Evolutionary conservation across 2,797 vertebrate genomes (phyloP).

Genomic region (Acanthurus leucopareius): DNA sequence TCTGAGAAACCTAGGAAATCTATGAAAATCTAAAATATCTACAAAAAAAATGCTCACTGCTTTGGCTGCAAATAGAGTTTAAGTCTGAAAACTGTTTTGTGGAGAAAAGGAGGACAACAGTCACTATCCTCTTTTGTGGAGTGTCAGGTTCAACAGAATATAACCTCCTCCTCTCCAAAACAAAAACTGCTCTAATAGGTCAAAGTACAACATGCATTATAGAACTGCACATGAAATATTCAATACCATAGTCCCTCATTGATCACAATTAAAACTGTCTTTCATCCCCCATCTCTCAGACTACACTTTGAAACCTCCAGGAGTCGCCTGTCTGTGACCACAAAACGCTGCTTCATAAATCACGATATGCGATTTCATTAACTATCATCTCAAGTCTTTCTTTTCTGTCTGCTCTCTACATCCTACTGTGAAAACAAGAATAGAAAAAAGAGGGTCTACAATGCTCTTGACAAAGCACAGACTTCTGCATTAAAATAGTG

Average conservation of each 20-base stretch:
- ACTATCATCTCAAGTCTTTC: constrained; percentile 12
- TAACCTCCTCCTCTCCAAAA: constrained; percentile 10
- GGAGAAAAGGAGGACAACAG: not conserved
- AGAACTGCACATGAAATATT: constrained; percentile 32
- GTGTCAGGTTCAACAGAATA: not conserved
- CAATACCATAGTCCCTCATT: constrained; percentile 23
- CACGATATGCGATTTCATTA: constrained; percentile 50
- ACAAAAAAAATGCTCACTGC: not conserved
- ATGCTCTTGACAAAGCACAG: constrained; percentile 1
- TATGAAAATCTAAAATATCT: not conserved
- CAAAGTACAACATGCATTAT: constrained; percentile 39
- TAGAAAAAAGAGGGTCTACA: not conserved
- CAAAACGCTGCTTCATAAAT: constrained; percentile 50
- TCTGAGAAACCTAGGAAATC: not conserved
- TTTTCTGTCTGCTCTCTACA: constrained; percentile 13
- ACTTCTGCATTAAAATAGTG: constrained; percentile 3
- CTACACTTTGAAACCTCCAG: constrained; percentile 25
- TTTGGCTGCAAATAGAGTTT: constrained; percentile 1
- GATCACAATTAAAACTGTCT: constrained; percentile 47
- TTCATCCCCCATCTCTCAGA: constrained; percentile 15
- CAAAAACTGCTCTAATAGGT: constrained; percentile 32
- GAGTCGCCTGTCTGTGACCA: constrained; percentile 38
- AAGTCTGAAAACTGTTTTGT: not conserved
- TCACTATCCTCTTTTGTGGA: not conserved
- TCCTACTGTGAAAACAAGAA: constrained; percentile 10